A percentile compares a stretch with the other conserved stretches of the same genome.
These are phyloP conservation scores for Leptobrachium leishanense DNA, from an alignment of 2,113 vertebrate genomes.

Conservation along the genomic window DNA sequence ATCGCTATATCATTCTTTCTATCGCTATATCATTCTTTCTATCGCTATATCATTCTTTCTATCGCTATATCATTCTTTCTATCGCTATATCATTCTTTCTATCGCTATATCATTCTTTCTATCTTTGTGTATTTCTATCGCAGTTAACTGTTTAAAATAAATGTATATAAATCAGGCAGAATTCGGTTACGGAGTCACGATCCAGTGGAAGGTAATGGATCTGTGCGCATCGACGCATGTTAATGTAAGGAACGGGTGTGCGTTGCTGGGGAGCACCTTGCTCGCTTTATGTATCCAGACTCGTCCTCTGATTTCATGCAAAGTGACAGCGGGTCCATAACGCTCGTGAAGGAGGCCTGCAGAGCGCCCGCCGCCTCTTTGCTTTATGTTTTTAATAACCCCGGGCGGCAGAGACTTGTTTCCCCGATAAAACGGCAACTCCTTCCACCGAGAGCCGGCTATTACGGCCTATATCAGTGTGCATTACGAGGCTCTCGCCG, in stretches of 20 bases:
- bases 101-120: too few relatives aligned
- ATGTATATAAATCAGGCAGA: too few relatives aligned
- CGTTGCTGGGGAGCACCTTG: not conserved
- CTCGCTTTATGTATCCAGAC: not conserved
- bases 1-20: too few relatives aligned
- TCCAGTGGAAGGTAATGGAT: too few relatives aligned
- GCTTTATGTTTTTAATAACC: slow-evolving; percentile 3
- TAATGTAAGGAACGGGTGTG: not conserved
- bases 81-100: too few relatives aligned
- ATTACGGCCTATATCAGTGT: slow-evolving; percentile 9
- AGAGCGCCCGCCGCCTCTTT: not conserved
- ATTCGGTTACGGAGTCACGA: too few relatives aligned
- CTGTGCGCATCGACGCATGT: not conserved
- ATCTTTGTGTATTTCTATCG: too few relatives aligned
- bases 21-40: too few relatives aligned
- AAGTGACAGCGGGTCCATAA: not conserved
- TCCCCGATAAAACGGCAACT: not conserved
- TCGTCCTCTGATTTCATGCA: not conserved
- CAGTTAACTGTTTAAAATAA: too few relatives aligned
- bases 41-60: too few relatives aligned
- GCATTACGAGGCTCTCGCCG: not conserved
- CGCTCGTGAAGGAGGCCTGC: not conserved
- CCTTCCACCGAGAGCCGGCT: not conserved
- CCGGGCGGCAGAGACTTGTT: not conserved
- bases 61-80: too few relatives aligned